Conservation (phyloP, 2,888 invertebrate species). For the Mesodorylaimus sp. region DNA sequence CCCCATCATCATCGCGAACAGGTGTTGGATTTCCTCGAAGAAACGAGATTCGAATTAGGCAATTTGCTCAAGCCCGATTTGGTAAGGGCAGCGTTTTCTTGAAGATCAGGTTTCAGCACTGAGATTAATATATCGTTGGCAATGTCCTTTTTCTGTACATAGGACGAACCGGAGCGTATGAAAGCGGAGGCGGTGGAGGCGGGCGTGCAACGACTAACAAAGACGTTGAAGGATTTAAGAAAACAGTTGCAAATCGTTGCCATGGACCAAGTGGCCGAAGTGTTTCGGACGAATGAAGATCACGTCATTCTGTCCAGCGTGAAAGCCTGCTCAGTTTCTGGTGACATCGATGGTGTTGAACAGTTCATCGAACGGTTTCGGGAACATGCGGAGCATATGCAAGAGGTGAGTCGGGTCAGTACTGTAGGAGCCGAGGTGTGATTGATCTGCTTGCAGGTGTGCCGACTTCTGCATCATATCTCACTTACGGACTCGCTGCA, state of each 20-base stretch:
- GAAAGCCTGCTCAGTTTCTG: conserved; percentile 41
- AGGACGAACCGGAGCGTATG: conserved; percentile 15
- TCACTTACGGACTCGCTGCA: conserved; percentile 80
- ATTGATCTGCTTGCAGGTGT: too few relatives aligned
- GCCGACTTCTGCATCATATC: conserved; percentile 84
- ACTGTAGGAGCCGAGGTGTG: too few relatives aligned
- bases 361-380: conserved; percentile 82
- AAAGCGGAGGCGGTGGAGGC: conserved; percentile 21
- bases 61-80: conserved; percentile 50
- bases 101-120: too few relatives aligned
- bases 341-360: conserved; percentile 71
- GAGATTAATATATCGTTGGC: too few relatives aligned
- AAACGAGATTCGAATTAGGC: conserved; percentile 73
- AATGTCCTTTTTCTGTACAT: background rate
- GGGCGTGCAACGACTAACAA: conserved; percentile 25
- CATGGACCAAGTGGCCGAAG: conserved; percentile 37
- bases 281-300: conserved; percentile 37
- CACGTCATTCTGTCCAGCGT: conserved; percentile 31
- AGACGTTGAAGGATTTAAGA: conserved; percentile 24
- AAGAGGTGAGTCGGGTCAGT: conserved; percentile 59
- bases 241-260: conserved; percentile 36
- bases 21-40: conserved; percentile 65
- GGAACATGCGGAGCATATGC: conserved; percentile 91
- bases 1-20: conserved; percentile 88
- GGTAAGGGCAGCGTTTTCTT: conserved; percentile 3